phyloP scores from a whole-genome alignment of 2,888 invertebrate genomes.

The Maniola hyperantus region DNA sequence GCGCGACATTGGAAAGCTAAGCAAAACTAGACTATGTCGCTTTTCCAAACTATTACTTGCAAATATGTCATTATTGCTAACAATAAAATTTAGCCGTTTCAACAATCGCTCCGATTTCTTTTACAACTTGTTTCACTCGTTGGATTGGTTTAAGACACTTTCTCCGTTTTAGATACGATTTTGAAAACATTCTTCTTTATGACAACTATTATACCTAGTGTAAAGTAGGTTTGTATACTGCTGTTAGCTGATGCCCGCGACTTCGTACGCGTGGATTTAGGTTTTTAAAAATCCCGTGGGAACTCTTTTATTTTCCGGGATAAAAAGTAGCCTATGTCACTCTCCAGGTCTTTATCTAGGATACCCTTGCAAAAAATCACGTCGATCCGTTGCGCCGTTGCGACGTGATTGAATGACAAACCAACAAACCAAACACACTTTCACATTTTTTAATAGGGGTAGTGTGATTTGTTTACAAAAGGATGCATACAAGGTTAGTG shows the following conservation, averaged over 20 bases:
- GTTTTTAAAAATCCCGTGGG: no score
- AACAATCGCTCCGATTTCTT: conserved; percentile 17
- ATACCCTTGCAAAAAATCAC: no score
- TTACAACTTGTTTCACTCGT: conserved; percentile 2
- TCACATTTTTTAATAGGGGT: no score
- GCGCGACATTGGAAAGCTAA: conserved; percentile 20
- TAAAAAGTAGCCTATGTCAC: no score
- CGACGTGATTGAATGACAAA: no score
- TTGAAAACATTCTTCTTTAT: conserved; percentile 3
- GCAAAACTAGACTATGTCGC: conserved; percentile 18
- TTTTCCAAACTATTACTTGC: conserved; percentile 26
- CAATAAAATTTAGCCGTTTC: conserved; percentile 26
- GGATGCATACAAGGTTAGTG: no score
- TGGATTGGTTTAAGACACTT: conserved; percentile 6
- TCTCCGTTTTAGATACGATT: conserved; percentile 6
- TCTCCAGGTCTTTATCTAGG: no score
- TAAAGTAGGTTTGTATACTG: no score
- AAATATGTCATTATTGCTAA: conserved; percentile 22
- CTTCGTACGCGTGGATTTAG: not conserved
- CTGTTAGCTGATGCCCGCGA: not conserved
- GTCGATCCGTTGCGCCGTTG: no score
- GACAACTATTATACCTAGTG: not conserved
- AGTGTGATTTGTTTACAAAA: no score
- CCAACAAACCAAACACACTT: no score
- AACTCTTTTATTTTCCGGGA: no score